Conservation (phyloP, 2,113 vertebrate genomes). For the Pipa parva region DNA sequence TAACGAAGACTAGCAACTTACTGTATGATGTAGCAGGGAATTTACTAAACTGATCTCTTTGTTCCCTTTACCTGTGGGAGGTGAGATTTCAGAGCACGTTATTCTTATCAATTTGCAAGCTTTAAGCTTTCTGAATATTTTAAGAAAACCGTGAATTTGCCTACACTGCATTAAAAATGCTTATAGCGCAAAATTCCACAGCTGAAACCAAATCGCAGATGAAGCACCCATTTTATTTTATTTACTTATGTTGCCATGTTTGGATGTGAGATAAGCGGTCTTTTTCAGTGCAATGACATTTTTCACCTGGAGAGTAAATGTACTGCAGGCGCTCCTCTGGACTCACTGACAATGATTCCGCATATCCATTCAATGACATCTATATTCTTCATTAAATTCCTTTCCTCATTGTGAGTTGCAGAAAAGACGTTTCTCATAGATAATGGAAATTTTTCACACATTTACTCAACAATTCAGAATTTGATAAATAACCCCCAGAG, state of each 20-base stretch:
- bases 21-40: not conserved
- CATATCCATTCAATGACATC: not conserved
- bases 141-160: not conserved
- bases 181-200: slow-evolving; percentile 9
- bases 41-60: not conserved
- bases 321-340: not conserved
- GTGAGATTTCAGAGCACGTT: not conserved
- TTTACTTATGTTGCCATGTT: slow-evolving; percentile 5
- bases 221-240: not conserved
- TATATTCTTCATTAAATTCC: too few species aligned
- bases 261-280: slow-evolving; percentile 17
- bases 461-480: too few species aligned
- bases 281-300: not conserved
- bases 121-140: not conserved
- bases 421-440: too few species aligned
- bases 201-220: slow-evolving; percentile 13
- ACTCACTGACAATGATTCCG: not conserved
- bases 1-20: too few species aligned
- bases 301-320: slow-evolving; percentile 16
- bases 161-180: slow-evolving; percentile 10
- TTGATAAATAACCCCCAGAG: too few species aligned
- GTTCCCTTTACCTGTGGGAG: not conserved
- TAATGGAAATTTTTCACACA: too few species aligned
- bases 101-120: not conserved
- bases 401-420: too few species aligned